Conservation (phyloP, 2,797 vertebrate genomes). For the Sparidentex hasta region DNA sequence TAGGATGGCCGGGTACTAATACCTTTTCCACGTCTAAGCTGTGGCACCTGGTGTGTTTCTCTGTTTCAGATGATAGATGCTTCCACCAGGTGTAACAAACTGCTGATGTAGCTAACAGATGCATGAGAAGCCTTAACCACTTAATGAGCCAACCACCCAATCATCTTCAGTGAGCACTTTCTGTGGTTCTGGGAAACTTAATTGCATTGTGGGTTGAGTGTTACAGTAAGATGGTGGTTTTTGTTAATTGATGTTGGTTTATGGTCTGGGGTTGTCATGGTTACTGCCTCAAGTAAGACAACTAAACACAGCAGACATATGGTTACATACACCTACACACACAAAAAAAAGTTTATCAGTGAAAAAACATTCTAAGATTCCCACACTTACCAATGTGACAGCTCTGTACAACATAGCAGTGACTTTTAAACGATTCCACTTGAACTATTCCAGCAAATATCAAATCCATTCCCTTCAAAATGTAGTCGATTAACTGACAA, state of each 20-base stretch:
- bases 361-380: not conserved
- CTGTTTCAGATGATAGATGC: not conserved
- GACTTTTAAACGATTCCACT: not conserved
- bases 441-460: not conserved
- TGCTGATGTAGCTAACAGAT: not conserved
- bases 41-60: not conserved
- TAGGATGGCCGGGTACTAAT: not conserved
- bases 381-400: not conserved
- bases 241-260: slow-evolving; percentile 70
- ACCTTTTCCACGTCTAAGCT: not conserved
- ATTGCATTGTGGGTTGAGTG: slow-evolving; percentile 45
- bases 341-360: not conserved
- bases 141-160: slow-evolving; percentile 32
- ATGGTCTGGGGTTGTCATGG: slow-evolving; percentile 68
- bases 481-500: not conserved
- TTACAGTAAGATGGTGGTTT: slow-evolving; percentile 70
- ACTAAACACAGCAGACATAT: slow-evolving; percentile 29
- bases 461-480: too few species aligned
- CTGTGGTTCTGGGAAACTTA: slow-evolving; percentile 54
- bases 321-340: not conserved
- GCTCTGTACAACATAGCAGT: not conserved
- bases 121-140: slow-evolving; percentile 7
- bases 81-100: not conserved
- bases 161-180: slow-evolving; percentile 34
- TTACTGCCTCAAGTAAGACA: slow-evolving; percentile 52